Conservation (phyloP, 2,888 invertebrate genomes). For the Archaeoteleia sp. region DNA sequence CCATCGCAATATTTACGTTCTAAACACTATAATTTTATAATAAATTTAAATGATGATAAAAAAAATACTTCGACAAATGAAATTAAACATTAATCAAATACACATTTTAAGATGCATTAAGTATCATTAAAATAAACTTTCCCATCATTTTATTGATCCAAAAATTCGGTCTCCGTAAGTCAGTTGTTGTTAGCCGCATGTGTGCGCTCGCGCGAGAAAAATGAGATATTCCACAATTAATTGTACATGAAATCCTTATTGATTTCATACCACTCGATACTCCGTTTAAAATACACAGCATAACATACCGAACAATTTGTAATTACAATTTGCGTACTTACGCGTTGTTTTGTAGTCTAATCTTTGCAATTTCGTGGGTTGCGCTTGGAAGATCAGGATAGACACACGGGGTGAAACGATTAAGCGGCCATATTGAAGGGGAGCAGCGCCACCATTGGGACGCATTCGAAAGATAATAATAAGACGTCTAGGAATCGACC, state of each 20-base stretch:
- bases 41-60: too few relatives aligned
- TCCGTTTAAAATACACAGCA: background rate
- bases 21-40: too few relatives aligned
- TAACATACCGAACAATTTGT: background rate
- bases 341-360: conserved; percentile 8
- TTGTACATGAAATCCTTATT: background rate
- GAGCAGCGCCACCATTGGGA: conserved; percentile 57
- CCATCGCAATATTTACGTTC: too few relatives aligned
- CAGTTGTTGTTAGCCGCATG: conserved; percentile 44
- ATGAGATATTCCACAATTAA: conserved; percentile 1
- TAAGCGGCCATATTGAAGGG: conserved; percentile 66
- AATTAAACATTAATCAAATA: too few relatives aligned
- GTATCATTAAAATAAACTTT: conserved; percentile 58
- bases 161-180: background rate
- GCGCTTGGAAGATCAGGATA: conserved; percentile 54
- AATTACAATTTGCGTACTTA: conserved; percentile 19
- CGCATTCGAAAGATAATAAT: conserved; percentile 15
- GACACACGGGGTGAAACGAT: conserved; percentile 60
- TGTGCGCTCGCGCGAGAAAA: conserved; percentile 22
- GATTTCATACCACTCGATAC: background rate
- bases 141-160: conserved; percentile 69
- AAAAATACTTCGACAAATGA: too few relatives aligned
- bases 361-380: background rate
- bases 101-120: too few relatives aligned
- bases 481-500: conserved; percentile 20